Evolutionary conservation across 2,888 invertebrate genomes (phyloP).

Genomic region (Sesamia inferens): DNA sequence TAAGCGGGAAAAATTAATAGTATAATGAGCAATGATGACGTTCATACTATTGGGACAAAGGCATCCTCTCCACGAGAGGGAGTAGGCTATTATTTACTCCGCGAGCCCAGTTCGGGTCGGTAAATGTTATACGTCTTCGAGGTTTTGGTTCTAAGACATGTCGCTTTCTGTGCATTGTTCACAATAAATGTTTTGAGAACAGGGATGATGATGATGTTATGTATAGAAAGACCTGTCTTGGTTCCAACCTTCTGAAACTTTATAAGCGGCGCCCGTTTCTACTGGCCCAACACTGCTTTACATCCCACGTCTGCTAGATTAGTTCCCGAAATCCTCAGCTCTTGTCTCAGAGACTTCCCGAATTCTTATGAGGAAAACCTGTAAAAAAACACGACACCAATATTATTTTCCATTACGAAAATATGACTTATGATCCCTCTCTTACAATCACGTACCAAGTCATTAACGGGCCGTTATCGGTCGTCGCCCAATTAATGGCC

Average conservation of each 20-base stretch:
- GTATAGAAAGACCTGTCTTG: neutral
- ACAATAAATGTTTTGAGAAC: neutral
- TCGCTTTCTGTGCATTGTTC: neutral
- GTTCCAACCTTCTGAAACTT: neutral
- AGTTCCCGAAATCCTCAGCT: neutral
- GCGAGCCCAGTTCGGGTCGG: neutral
- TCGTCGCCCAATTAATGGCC: conserved; percentile 58
- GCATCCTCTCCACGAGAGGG: neutral
- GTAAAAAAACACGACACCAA: neutral
- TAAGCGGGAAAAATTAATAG: neutral
- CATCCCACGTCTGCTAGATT: neutral
- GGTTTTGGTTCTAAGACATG: too few relatives aligned
- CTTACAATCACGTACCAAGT: conserved; percentile 41
- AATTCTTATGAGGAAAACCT: neutral
- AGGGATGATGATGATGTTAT: neutral
- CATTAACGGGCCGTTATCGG: conserved; percentile 56
- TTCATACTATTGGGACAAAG: neutral
- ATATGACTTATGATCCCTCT: conserved; percentile 36
- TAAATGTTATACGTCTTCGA: neutral
- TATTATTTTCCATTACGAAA: conserved; percentile 35
- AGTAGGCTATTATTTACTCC: neutral
- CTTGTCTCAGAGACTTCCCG: neutral
- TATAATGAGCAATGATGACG: too few relatives aligned
- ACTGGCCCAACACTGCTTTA: neutral
- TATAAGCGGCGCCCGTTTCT: neutral